Evolutionary conservation across 2,797 vertebrate genomes (phyloP).

Genomic region (Distichodus sexfasciatus): DNA sequence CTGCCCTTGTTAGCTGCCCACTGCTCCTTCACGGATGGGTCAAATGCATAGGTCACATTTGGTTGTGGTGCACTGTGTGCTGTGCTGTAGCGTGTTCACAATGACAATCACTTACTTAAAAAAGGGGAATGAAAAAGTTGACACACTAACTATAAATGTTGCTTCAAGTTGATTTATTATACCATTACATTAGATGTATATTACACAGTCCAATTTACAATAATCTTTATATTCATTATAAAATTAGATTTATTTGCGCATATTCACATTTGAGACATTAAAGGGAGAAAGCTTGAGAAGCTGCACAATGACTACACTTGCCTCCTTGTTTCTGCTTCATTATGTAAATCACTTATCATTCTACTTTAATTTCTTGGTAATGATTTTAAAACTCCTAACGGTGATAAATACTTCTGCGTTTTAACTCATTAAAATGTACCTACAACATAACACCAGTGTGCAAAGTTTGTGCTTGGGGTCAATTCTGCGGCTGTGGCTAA

Average conservation of each 20-base stretch:
- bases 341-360: neutral
- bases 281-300: slow-evolving; percentile 27
- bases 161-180: slow-evolving; percentile 66
- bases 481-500: neutral
- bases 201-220: slow-evolving; percentile 66
- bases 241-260: slow-evolving; percentile 70
- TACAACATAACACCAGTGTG: slow-evolving; percentile 11
- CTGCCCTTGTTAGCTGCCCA: too few relatives aligned
- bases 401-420: slow-evolving; percentile 17
- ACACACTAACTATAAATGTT: slow-evolving; percentile 17
- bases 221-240: slow-evolving; percentile 62
- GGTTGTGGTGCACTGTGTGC: too few relatives aligned
- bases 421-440: slow-evolving; percentile 24
- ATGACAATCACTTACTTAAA: too few relatives aligned
- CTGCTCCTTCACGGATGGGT: too few relatives aligned
- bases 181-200: slow-evolving; percentile 60
- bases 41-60: too few relatives aligned
- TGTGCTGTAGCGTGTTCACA: too few relatives aligned
- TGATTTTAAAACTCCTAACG: neutral
- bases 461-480: slow-evolving; percentile 13
- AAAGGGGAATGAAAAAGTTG: neutral
- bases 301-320: slow-evolving; percentile 21
- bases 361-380: neutral
- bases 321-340: neutral
- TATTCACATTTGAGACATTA: slow-evolving; percentile 70